Conservation (phyloP, 2,113 vertebrate species). For the Calypte anna region DNA sequence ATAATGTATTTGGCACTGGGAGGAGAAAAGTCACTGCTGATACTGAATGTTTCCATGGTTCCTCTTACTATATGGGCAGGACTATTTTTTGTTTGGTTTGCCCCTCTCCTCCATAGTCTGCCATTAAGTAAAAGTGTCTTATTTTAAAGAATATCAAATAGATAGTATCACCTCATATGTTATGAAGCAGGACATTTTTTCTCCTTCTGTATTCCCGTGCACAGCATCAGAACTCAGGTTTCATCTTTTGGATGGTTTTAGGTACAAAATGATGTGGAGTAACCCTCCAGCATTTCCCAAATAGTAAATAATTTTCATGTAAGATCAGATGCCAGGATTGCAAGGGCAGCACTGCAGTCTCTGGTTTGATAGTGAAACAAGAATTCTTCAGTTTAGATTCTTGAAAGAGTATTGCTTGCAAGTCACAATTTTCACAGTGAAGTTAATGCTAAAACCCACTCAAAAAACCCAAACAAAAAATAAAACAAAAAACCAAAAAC, state of each 20-base stretch:
- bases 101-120: not conserved
- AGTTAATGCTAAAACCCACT: not conserved
- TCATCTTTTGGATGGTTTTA: not conserved
- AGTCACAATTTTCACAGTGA: not conserved
- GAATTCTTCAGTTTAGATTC: not conserved
- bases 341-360: not conserved
- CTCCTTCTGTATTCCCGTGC: not conserved
- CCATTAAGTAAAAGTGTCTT: not conserved
- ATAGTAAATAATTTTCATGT: slow-evolving; percentile 13
- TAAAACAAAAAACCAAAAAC: not conserved
- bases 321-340: slow-evolving; percentile 16
- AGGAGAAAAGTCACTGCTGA: not conserved
- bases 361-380: not conserved
- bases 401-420: not conserved
- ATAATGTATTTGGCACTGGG: not conserved
- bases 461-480: not conserved
- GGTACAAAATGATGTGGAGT: not conserved
- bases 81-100: not conserved
- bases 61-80: not conserved
- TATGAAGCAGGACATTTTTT: not conserved
- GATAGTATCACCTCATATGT: not conserved
- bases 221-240: not conserved
- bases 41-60: not conserved
- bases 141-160: not conserved
- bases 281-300: not conserved